A percentile compares a stretch with the other conserved stretches of the same genome.
Conservation (phyloP, 1,140 invertebrate genomes). For the Metopolophium dirhodum region DNA sequence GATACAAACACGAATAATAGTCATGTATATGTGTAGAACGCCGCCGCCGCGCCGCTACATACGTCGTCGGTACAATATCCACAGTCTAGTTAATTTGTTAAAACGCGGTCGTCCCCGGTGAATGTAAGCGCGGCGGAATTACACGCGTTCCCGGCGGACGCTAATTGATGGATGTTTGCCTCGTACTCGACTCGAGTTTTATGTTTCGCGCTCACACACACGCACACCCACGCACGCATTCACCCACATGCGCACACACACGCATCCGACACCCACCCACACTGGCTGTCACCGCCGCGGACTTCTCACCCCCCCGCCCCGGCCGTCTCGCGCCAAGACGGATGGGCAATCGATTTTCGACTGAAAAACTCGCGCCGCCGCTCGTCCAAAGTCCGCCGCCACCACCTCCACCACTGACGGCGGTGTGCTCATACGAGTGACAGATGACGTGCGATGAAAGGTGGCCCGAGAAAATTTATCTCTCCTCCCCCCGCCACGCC, state of each 20-base stretch:
- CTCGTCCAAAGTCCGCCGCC: neutral
- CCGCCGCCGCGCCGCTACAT: too few species aligned
- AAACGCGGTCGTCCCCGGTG: slow-evolving; percentile 14
- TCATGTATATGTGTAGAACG: neutral
- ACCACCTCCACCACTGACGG: neutral
- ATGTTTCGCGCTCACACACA: neutral
- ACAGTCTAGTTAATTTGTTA: slow-evolving; percentile 52
- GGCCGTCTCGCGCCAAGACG: neutral
- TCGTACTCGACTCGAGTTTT: neutral
- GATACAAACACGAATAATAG: neutral
- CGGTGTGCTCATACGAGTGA: neutral
- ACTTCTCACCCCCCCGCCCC: neutral
- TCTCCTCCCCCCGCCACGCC: neutral
- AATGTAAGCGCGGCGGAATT: slow-evolving; percentile 25
- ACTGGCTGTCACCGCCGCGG: neutral
- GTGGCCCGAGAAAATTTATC: slow-evolving; percentile 19
- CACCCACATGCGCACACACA: neutral
- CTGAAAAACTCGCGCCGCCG: slow-evolving; percentile 34
- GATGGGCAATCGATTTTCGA: slow-evolving; percentile 46
- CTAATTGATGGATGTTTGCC: slow-evolving; percentile 56
- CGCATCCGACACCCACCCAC: neutral
- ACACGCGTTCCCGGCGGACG: slow-evolving; percentile 10
- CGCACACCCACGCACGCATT: neutral
- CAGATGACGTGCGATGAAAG: slow-evolving; percentile 37
- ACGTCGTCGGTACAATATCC: neutral